These are phyloP conservation scores for Hemiprocne comata DNA, from an alignment of 2,113 vertebrate genomes.

Conservation along the genomic window DNA sequence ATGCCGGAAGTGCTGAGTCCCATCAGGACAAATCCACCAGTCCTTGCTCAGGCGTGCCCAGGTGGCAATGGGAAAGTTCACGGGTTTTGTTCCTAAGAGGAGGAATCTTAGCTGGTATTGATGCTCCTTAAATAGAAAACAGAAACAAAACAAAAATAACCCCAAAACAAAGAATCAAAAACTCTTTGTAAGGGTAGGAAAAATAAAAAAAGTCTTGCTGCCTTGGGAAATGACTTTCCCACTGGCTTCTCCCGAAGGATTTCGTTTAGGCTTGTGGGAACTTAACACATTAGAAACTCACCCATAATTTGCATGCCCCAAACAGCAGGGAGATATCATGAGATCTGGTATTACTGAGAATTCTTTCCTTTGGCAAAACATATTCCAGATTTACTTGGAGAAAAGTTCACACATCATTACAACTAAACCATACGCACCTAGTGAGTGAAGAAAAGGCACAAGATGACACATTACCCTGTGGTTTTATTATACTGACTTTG, in stretches of 20 bases:
- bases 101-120: background rate
- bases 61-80: background rate
- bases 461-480: slow-evolving; percentile 46
- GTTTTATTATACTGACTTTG: slow-evolving; percentile 38
- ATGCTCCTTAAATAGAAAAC: background rate
- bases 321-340: slow-evolving; percentile 54
- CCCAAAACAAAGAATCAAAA: background rate
- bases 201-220: background rate
- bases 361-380: slow-evolving; percentile 60
- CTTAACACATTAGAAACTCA: slow-evolving; percentile 17
- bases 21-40: background rate
- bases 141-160: background rate
- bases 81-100: background rate
- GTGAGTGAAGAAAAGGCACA: slow-evolving; percentile 18
- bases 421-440: background rate
- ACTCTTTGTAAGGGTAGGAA: background rate
- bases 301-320: slow-evolving; percentile 61
- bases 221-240: slow-evolving; percentile 52
- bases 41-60: background rate
- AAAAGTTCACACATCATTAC: slow-evolving; percentile 50
- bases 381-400: slow-evolving; percentile 42
- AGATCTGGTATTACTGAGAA: slow-evolving; percentile 40
- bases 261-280: slow-evolving; percentile 60
- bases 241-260: slow-evolving; percentile 37
- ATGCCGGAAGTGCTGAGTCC: background rate